Conservation (phyloP, 1,140 invertebrate genomes). For the Calliphora vicina region DNA sequence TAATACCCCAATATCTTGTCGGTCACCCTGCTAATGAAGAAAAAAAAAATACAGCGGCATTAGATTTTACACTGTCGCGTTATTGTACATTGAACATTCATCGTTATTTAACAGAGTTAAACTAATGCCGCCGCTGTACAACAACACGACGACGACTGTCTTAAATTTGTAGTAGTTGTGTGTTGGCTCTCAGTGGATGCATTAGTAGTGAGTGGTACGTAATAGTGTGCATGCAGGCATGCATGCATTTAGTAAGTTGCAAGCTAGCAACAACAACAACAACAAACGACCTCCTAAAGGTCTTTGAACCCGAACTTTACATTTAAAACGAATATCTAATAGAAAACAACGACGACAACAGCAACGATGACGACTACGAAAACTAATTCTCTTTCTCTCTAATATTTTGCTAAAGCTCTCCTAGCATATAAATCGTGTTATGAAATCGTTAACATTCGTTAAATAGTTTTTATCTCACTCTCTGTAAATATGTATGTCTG, state of each 20-base stretch:
- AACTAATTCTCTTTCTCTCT: not conserved
- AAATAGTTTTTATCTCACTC: not conserved
- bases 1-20: no score
- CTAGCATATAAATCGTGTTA: not conserved
- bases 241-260: not conserved
- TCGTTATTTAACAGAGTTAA: not conserved
- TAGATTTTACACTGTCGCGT: not conserved
- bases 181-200: not conserved
- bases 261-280: slow-evolving; percentile 9
- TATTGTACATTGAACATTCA: slow-evolving; percentile 34
- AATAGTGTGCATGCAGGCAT: not conserved
- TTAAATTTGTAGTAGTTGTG: not conserved
- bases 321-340: not conserved
- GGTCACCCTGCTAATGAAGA: not conserved
- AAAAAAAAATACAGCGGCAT: not conserved
- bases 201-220: not conserved
- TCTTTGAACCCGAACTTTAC: slow-evolving; percentile 57
- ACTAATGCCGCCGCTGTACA: not conserved
- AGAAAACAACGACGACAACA: slow-evolving; percentile 36
- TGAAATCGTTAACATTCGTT: not conserved
- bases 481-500: slow-evolving; percentile 25
- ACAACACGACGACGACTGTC: no score
- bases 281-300: slow-evolving; percentile 62
- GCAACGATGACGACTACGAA: slow-evolving; percentile 31
- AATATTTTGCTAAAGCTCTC: not conserved